phyloP scores from a whole-genome alignment of 2,888 invertebrate genomes.

The Xylocampa areola region DNA sequence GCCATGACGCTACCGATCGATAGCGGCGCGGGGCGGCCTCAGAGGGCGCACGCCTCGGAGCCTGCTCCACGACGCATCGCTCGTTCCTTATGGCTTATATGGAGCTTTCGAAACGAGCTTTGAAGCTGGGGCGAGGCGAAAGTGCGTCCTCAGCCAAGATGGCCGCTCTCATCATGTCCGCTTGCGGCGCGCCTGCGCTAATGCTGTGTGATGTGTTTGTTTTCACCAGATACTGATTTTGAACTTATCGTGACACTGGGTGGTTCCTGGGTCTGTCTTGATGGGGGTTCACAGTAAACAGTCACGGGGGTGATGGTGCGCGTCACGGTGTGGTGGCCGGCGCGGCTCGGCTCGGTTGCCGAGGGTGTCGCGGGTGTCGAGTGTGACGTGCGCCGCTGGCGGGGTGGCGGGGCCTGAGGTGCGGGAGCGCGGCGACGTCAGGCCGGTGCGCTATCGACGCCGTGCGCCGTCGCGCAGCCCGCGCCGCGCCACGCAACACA shows the following conservation, averaged over 20 bases:
- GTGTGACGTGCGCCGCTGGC: slow-evolving; percentile 73
- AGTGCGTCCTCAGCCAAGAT: slow-evolving; percentile 87
- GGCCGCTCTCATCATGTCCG: slow-evolving; percentile 87
- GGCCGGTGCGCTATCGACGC: slow-evolving; percentile 65
- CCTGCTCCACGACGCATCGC: slow-evolving; percentile 78
- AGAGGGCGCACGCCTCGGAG: slow-evolving; percentile 79
- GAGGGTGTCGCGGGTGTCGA: slow-evolving; percentile 69
- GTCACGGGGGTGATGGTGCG: slow-evolving; percentile 68
- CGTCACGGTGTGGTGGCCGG: slow-evolving; percentile 67
- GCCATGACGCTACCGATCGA: slow-evolving; percentile 87
- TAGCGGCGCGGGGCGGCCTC: slow-evolving; percentile 86
- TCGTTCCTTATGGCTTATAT: slow-evolving; percentile 65
- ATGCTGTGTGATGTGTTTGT: slow-evolving; percentile 84
- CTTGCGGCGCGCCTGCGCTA: slow-evolving; percentile 86
- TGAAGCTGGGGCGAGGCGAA: slow-evolving; percentile 87
- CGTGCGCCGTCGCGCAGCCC: slow-evolving; percentile 69
- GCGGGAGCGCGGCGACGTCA: slow-evolving; percentile 72
- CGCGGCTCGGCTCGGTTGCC: slow-evolving; percentile 61
- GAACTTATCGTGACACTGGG: slow-evolving; percentile 65
- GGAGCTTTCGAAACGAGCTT: slow-evolving; percentile 75
- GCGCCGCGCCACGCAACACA: slow-evolving; percentile 70
- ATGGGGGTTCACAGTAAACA: slow-evolving; percentile 66
- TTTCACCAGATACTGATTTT: slow-evolving; percentile 77
- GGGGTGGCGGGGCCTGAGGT: slow-evolving; percentile 67
- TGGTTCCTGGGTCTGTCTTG: slow-evolving; percentile 50